Evolutionary conservation across 1,140 invertebrate species (phyloP).

Genomic region (Leptoteleia sp.): DNA sequence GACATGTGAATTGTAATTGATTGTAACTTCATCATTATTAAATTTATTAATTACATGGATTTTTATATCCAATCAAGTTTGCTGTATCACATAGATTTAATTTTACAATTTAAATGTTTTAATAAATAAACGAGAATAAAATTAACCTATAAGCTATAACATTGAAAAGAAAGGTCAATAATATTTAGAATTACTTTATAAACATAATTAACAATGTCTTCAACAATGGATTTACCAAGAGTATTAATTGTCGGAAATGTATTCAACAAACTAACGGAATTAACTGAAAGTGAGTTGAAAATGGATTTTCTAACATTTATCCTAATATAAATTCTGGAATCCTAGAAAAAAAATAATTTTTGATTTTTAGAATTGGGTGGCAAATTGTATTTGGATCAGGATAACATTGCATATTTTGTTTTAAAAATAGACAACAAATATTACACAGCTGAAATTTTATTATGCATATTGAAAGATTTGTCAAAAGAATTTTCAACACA

Average conservation of each 20-base stretch:
- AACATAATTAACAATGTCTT: background rate
- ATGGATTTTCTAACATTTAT: slow-evolving; percentile 7
- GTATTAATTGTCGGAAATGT: slow-evolving; percentile 72
- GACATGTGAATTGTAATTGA: too few species aligned
- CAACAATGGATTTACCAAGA: slow-evolving; percentile 71
- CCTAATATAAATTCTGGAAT: background rate
- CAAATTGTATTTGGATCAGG: slow-evolving; percentile 72
- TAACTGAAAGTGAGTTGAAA: slow-evolving; percentile 74
- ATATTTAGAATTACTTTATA: background rate
- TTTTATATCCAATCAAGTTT: too few species aligned
- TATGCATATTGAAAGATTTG: slow-evolving; percentile 81
- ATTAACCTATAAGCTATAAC: background rate
- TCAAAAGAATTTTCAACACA: slow-evolving; percentile 77
- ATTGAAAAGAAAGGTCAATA: background rate
- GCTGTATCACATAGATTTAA: too few species aligned
- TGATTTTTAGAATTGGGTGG: slow-evolving; percentile 76
- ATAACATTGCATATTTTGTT: slow-evolving; percentile 80
- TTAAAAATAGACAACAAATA: slow-evolving; percentile 87
- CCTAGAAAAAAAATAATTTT: background rate
- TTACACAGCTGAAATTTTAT: slow-evolving; percentile 83
- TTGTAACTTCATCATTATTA: too few species aligned
- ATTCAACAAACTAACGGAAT: slow-evolving; percentile 71
- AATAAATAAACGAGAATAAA: too few species aligned
- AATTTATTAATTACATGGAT: too few species aligned
- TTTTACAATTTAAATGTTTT: too few species aligned